Evolutionary conservation across 2,888 invertebrate species (phyloP).

Genomic region (Andrena trimmerana): DNA sequence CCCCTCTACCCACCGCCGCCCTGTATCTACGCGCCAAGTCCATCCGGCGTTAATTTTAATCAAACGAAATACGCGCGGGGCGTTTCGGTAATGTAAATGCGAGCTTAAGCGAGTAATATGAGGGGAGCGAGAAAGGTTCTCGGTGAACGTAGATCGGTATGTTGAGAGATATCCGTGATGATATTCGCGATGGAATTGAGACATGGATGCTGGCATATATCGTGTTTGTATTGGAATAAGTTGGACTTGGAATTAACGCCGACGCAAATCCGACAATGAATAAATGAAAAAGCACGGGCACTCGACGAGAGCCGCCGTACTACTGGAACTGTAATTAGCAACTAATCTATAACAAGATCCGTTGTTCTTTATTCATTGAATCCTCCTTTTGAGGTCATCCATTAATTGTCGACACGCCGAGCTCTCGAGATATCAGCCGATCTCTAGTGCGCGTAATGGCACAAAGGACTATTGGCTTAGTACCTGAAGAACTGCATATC

Average conservation of each 20-base stretch:
- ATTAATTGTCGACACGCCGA: slow-evolving; percentile 11
- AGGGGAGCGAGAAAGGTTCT: no score
- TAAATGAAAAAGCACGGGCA: not conserved
- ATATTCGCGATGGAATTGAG: no score
- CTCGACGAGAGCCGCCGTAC: not conserved
- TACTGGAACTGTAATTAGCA: slow-evolving; percentile 1
- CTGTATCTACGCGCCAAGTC: not conserved
- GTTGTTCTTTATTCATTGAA: slow-evolving; percentile 5
- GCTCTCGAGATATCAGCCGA: not conserved
- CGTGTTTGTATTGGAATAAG: no score
- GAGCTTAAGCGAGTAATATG: not conserved
- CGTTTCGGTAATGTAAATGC: not conserved
- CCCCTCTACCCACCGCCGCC: not conserved
- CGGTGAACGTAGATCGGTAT: no score
- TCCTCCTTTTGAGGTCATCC: slow-evolving; percentile 2
- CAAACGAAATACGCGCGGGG: slow-evolving; percentile 24
- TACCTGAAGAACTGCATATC: not conserved
- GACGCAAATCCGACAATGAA: not conserved
- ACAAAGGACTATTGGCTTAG: slow-evolving; percentile 5
- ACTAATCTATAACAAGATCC: slow-evolving; percentile 6
- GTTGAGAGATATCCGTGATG: no score
- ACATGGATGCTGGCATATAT: no score
- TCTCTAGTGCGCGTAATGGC: slow-evolving; percentile 1
- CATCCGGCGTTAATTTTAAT: slow-evolving; percentile 50
- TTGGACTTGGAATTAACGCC: no score